Base-by-base conservation (phyloP, 2,888 invertebrate species). In the Calameuta idolon region DNA sequence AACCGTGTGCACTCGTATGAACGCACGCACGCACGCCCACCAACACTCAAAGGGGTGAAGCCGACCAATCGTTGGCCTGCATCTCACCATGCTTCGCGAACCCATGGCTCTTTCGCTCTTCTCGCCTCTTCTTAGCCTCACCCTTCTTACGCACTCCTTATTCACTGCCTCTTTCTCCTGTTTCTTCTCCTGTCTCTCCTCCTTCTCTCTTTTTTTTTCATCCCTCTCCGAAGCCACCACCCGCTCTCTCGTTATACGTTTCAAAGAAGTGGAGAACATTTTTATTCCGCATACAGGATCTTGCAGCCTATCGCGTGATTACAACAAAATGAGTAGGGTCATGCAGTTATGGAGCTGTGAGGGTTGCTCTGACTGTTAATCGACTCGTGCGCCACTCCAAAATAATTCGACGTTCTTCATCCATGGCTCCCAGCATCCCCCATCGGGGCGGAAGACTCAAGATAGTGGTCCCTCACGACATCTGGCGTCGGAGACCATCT, bases 51-150 rank as follows among this genome's bases (percentile, higher is more conserved):
- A 85, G 86, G 90, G 90, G 89, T 87, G 84, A 82, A 76, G 81
- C 81, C 89, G 87, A 90, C 91, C 91, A 90, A 91, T 90, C 89
- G 86, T 82, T 83, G 87, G 79, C 83, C 85, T 81, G 87, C 86
- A 85, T 87, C 87, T 85, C 86, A 85, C 83, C 81, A 79, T 78
- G 71, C 77, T 78, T 83, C 82, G 80, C 80, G 83, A 82, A 81
- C 82, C 75, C 9, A 85, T 35, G 40, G 40, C 69, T 55, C 69
- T 69, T 79, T 69, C 73, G 76, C 74, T 75, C 76, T 77, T 71
- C 78, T 76, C 74, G 69, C 79, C 74, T 76, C 74, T 34, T 55
- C 69, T 40, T 55, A 9, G 55, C 55, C 55, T 55, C 55, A 55
- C 55, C 55, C 73, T 76, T 40, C 73, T 37, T 31, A n/a, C n/a